Evolutionary conservation across 1,140 invertebrate species (phyloP).

Genomic region (Drosophila trapezifrons): DNA sequence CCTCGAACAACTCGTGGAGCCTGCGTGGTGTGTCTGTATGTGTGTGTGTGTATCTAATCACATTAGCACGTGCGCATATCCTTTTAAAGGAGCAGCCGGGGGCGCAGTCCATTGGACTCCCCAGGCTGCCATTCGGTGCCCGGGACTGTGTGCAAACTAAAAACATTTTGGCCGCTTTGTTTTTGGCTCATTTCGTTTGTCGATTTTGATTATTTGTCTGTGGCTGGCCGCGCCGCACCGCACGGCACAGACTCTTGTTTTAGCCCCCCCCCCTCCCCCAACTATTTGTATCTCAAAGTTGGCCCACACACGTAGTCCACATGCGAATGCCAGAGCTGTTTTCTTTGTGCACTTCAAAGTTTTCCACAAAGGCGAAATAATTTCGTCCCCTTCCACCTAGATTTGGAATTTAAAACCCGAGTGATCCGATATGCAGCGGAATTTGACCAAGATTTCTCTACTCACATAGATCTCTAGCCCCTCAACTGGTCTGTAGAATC

Average conservation of each 20-base stretch:
- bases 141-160: conserved; percentile 60
- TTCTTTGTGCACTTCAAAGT: conserved; percentile 63
- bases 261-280: conserved; percentile 25
- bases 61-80: conserved; percentile 81
- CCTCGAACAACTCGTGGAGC: conserved; percentile 43
- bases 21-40: conserved; percentile 38
- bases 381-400: background rate
- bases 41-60: conserved; percentile 71
- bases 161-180: conserved; percentile 81
- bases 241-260: conserved; percentile 58
- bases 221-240: conserved; percentile 48
- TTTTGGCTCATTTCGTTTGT: conserved; percentile 81
- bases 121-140: conserved; percentile 56
- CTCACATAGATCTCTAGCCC: background rate
- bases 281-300: conserved; percentile 80
- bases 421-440: background rate
- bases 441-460: conserved; percentile 4
- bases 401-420: conserved; percentile 5
- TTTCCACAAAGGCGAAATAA: conserved; percentile 58
- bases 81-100: conserved; percentile 47
- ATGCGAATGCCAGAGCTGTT: conserved; percentile 39
- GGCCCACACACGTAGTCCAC: conserved; percentile 58
- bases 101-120: conserved; percentile 35
- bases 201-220: conserved; percentile 83
- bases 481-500: background rate